phyloP scores from a whole-genome alignment of 2,888 invertebrate genomes.

The Polydrusus tereticollis region DNA sequence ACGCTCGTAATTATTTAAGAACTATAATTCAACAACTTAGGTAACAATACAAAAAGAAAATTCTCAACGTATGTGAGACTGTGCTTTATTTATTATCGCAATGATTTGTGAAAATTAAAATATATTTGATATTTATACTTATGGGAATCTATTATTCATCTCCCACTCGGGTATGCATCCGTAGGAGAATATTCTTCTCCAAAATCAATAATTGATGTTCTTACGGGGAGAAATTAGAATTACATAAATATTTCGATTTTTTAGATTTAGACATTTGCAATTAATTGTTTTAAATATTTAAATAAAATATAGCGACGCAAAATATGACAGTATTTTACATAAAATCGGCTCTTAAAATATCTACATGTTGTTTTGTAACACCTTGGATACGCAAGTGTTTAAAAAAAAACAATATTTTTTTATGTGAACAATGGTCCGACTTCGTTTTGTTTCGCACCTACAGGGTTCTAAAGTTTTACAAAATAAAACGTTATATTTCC shows the following conservation, averaged over 20 bases:
- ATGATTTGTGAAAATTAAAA: neutral
- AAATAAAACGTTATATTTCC: too few species aligned
- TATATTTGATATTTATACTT: constrained; percentile 17
- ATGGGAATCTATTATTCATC: constrained; percentile 21
- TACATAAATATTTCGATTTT: neutral
- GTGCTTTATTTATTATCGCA: neutral
- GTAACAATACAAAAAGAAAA: neutral
- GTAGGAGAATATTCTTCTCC: neutral
- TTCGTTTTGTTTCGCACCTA: too few species aligned
- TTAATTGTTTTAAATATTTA: too few species aligned
- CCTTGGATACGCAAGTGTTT: too few species aligned
- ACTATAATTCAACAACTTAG: neutral
- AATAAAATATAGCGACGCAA: too few species aligned
- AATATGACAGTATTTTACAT: too few species aligned
- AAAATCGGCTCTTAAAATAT: too few species aligned
- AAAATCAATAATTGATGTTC: neutral
- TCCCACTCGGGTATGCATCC: constrained; percentile 6
- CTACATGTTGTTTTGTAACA: too few species aligned
- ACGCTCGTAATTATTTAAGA: neutral
- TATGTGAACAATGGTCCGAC: too few species aligned
- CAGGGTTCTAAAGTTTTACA: too few species aligned
- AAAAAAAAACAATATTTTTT: too few species aligned
- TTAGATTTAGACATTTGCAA: too few species aligned
- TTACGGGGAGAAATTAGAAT: neutral
- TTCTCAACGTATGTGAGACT: neutral